phyloP scores from a whole-genome alignment of 2,797 vertebrate species.

The Coranthus polyacanthus region DNA sequence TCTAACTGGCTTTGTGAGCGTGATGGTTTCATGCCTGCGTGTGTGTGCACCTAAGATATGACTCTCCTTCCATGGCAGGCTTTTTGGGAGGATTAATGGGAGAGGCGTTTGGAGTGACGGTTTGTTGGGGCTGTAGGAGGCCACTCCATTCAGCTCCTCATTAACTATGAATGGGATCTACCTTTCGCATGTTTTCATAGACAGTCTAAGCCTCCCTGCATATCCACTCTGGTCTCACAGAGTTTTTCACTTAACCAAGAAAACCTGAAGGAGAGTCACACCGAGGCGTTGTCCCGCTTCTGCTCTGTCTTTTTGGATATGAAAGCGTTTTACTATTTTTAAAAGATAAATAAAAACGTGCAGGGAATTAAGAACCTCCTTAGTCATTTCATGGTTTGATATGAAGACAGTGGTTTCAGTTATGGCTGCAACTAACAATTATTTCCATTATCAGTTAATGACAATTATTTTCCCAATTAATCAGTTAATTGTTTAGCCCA shows the following conservation, averaged over 20 bases:
- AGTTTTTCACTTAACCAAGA: not conserved
- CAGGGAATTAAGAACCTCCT: too few species aligned
- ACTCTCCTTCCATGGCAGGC: conserved; percentile 3
- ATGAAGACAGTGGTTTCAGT: too few species aligned
- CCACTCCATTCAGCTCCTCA: conserved; percentile 34
- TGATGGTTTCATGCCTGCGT: not conserved
- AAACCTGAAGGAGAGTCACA: not conserved
- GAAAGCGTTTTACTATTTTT: not conserved
- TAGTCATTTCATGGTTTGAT: too few species aligned
- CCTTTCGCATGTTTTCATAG: conserved; percentile 32
- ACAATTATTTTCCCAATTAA: too few species aligned
- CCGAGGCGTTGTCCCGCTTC: not conserved
- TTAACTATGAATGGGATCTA: conserved; percentile 62
- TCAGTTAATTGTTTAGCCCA: too few species aligned
- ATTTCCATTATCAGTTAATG: too few species aligned
- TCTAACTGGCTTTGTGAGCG: not conserved
- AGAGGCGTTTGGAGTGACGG: conserved; percentile 8
- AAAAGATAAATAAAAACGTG: not conserved
- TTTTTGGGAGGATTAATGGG: conserved; percentile 34
- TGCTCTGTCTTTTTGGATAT: not conserved
- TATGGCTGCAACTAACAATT: too few species aligned
- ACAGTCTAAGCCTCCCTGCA: not conserved
- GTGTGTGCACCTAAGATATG: not conserved
- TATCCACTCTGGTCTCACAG: not conserved
- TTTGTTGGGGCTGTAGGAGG: conserved; percentile 44